Evolutionary conservation across 92 coral and sea anemone genomes (phyloP).

Genomic region (Umimayanthus chanpuru): DNA sequence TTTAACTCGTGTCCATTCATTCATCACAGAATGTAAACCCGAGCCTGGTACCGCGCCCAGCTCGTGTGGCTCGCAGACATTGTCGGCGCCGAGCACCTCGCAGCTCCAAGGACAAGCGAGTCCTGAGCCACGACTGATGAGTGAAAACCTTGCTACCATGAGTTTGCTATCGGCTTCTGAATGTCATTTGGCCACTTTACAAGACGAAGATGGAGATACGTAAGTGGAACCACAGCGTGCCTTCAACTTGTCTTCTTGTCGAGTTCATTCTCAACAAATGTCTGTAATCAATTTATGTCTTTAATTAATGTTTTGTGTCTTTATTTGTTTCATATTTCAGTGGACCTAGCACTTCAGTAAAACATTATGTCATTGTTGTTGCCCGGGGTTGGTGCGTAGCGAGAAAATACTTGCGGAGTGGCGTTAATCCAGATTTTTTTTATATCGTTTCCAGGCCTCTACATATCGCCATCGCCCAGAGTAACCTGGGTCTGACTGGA

Average conservation of each 20-base stretch:
- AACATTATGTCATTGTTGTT: too few relatives aligned
- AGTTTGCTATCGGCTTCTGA: slow-evolving; percentile 93
- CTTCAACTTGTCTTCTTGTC: not conserved
- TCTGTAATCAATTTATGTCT: not conserved
- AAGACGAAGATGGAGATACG: slow-evolving; percentile 99
- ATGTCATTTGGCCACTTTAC: slow-evolving; percentile 92
- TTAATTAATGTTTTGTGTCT: not conserved
- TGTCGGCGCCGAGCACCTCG: not conserved
- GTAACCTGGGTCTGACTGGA: slow-evolving; percentile 69
- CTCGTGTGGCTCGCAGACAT: not conserved
- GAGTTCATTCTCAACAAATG: not conserved
- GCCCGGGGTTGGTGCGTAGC: too few relatives aligned
- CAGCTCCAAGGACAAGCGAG: slow-evolving; percentile 28
- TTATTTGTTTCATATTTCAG: not conserved
- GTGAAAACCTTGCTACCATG: slow-evolving; percentile 74
- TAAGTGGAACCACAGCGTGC: slow-evolving; percentile 50
- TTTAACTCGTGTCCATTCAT: not conserved
- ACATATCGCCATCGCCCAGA: slow-evolving; percentile 95
- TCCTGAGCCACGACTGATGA: slow-evolving; percentile 67
- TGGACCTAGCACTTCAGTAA: not conserved
- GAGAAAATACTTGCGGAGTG: too few relatives aligned
- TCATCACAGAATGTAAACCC: not conserved
- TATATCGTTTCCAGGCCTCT: slow-evolving; percentile 73
- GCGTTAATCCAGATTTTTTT: not conserved
- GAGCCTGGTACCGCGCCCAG: slow-evolving; percentile 1